phyloP scores from a whole-genome alignment of 1,140 invertebrate genomes.

The Platorchestia sp. region DNA sequence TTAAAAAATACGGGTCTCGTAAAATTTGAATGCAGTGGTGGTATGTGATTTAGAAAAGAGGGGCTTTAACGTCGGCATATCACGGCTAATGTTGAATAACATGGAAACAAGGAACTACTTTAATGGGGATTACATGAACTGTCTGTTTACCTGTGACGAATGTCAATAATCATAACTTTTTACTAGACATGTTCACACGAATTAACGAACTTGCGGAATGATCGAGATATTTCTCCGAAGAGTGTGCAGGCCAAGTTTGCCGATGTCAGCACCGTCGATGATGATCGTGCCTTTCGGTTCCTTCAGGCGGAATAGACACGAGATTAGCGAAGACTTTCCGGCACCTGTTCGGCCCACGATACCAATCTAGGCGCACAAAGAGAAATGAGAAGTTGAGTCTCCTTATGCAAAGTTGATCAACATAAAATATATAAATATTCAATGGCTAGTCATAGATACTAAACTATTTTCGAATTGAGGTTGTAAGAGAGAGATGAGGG shows the following conservation, averaged over 20 bases:
- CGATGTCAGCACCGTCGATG: constrained; percentile 80
- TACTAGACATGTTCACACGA: constrained; percentile 73
- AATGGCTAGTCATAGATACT: no score
- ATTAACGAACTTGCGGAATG: constrained; percentile 75
- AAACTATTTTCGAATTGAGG: no score
- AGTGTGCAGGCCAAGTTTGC: constrained; percentile 78
- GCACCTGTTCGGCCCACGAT: constrained; percentile 86
- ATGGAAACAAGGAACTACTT: no score
- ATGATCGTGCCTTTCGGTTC: constrained; percentile 77
- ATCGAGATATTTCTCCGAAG: constrained; percentile 77
- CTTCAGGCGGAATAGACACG: constrained; percentile 80
- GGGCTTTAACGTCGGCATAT: no score
- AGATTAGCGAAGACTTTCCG: constrained; percentile 83
- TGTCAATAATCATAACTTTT: constrained; percentile 77
- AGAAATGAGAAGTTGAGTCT: constrained; percentile 15
- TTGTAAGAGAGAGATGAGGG: no score
- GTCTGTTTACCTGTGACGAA: neutral
- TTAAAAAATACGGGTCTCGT: no score
- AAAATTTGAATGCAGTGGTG: no score
- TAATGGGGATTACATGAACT: no score
- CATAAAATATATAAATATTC: no score
- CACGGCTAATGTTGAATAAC: no score
- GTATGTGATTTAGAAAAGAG: no score
- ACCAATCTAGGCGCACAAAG: constrained; percentile 75
- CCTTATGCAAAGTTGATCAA: neutral